Percentiles rank a stretch among this genome's conserved stretches.
These are phyloP conservation scores for Choreutis nemorana DNA, from an alignment of 2,888 invertebrate genomes.

Conservation along the genomic window DNA sequence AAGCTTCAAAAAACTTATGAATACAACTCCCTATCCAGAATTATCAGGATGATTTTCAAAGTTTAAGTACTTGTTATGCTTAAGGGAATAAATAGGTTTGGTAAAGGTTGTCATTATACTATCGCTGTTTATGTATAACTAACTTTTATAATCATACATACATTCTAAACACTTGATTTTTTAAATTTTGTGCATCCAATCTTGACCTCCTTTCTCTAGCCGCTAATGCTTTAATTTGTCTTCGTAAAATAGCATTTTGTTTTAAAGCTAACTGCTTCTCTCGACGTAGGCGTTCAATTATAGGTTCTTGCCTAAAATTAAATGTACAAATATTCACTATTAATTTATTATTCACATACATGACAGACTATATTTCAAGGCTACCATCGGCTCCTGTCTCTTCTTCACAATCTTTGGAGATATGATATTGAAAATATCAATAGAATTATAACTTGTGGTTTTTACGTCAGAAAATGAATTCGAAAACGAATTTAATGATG, in stretches of 20 bases:
- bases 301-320: conserved; percentile 47
- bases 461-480: too few relatives aligned
- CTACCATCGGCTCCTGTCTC: neutral
- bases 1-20: too few relatives aligned
- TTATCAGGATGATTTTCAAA: too few relatives aligned
- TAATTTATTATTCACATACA: neutral
- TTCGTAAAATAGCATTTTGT: conserved; percentile 47
- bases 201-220: conserved; percentile 47
- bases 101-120: too few relatives aligned
- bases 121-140: too few relatives aligned
- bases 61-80: too few relatives aligned
- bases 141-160: conserved; percentile 17
- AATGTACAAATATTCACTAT: neutral
- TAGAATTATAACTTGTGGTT: too few relatives aligned
- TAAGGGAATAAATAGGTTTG: too few relatives aligned
- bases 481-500: too few relatives aligned
- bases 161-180: conserved; percentile 55
- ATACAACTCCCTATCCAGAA: too few relatives aligned
- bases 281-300: conserved; percentile 48
- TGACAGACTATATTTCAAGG: too few relatives aligned
- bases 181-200: conserved; percentile 54
- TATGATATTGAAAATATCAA: too few relatives aligned
- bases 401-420: neutral
- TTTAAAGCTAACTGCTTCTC: conserved; percentile 49
- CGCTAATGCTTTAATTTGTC: conserved; percentile 52